Percentiles rank a stretch among this genome's conserved stretches.
Conservation (phyloP, 2,888 invertebrate species). For the Epirrita christyi region DNA sequence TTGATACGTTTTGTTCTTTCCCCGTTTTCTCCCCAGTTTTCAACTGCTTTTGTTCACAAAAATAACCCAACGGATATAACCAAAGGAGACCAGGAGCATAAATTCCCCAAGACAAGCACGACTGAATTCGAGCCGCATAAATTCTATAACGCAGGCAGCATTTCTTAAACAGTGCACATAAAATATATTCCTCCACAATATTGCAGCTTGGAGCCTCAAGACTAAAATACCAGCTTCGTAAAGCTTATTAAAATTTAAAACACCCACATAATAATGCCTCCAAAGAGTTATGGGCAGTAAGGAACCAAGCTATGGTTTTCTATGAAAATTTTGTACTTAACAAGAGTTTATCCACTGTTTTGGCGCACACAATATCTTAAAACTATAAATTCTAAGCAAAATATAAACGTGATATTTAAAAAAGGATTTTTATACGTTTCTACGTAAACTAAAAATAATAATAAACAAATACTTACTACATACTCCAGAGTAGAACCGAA, state of each 20-base stretch:
- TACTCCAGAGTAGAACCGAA: too few relatives aligned
- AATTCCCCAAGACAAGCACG: constrained; percentile 17
- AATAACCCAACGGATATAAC: neutral
- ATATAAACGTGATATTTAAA: constrained; percentile 50
- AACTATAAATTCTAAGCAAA: constrained; percentile 55
- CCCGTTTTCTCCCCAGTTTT: neutral
- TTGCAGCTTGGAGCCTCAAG: constrained; percentile 20
- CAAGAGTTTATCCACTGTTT: constrained; percentile 40
- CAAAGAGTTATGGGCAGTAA: constrained; percentile 29
- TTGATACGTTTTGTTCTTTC: too few relatives aligned
- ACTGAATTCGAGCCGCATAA: constrained; percentile 16
- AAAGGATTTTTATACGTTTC: constrained; percentile 29
- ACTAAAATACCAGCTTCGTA: constrained; percentile 28
- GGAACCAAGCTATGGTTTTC: constrained; percentile 23
- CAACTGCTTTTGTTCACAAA: neutral
- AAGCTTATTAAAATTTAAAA: constrained; percentile 41
- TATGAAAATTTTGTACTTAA: constrained; percentile 21
- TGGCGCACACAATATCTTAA: constrained; percentile 48
- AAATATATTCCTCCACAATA: constrained; percentile 22
- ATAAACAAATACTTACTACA: too few relatives aligned
- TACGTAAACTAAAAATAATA: too few relatives aligned
- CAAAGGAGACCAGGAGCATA: constrained; percentile 7
- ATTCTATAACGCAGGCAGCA: constrained; percentile 19
- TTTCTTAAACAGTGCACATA: constrained; percentile 18
- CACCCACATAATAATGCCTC: constrained; percentile 30